A percentile compares a stretch with the other conserved stretches of the same genome.
These are phyloP conservation scores for Pitta sordida DNA, from an alignment of 2,113 vertebrate species.

Conservation along the genomic window DNA sequence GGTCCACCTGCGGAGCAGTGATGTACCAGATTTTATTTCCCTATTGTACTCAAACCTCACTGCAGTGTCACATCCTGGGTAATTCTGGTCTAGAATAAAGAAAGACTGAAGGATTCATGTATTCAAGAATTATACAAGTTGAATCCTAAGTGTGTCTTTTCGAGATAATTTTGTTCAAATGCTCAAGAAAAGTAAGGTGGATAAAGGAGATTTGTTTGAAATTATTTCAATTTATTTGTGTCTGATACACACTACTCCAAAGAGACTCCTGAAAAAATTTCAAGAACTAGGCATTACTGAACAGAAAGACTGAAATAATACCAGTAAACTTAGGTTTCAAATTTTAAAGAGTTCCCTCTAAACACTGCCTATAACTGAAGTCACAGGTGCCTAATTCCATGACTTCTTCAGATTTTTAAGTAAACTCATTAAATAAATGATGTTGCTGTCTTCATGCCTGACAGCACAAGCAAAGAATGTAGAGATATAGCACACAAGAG, in stretches of 20 bases:
- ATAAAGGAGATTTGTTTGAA: not conserved
- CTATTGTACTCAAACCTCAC: not conserved
- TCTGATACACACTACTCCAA: not conserved
- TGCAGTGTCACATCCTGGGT: not conserved
- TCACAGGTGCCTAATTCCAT: constrained; percentile 5
- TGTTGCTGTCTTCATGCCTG: not conserved
- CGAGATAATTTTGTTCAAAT: not conserved
- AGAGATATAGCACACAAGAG: constrained; percentile 1
- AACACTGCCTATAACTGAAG: not conserved
- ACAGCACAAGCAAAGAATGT: not conserved
- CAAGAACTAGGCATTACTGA: not conserved
- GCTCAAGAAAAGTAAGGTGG: not conserved
- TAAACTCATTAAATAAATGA: constrained; percentile 27
- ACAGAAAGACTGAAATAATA: not conserved
- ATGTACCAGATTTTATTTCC: not conserved
- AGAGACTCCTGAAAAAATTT: not conserved
- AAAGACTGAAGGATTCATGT: not conserved
- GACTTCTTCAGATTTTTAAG: constrained; percentile 25
- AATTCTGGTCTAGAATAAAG: not conserved
- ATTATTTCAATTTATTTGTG: not conserved
- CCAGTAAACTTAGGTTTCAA: not conserved
- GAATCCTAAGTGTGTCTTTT: not conserved
- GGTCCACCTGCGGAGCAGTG: not conserved
- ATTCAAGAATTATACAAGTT: not conserved
- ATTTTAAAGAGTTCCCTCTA: not conserved